A percentile compares a stretch with the other conserved stretches of the same genome.
phyloP scores from a whole-genome alignment of 2,113 vertebrate genomes.

The Labeo rohita region DNA sequence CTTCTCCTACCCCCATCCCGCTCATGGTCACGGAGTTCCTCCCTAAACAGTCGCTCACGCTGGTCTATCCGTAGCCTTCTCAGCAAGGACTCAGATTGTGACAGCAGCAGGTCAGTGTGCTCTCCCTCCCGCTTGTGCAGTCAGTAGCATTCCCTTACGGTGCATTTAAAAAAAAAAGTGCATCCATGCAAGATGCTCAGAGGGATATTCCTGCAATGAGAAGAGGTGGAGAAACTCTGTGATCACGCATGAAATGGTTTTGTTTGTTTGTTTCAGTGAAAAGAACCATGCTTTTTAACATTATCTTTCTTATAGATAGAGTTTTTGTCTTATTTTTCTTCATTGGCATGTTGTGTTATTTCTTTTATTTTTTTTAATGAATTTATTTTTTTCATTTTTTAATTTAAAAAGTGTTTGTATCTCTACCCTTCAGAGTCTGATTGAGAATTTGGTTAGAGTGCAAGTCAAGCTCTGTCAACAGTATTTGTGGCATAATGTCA shows the following conservation, averaged over 20 bases:
- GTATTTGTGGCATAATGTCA: not conserved
- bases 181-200: not conserved
- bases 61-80: slow-evolving; percentile 79
- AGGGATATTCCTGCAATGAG: not conserved
- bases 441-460: not conserved
- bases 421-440: not conserved
- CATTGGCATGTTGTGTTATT: not conserved
- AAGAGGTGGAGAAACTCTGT: not conserved
- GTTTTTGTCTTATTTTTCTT: not conserved
- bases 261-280: not conserved
- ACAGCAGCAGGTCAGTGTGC: slow-evolving; percentile 78
- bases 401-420: not conserved
- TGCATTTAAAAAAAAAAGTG: not conserved
- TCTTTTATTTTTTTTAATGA: not conserved
- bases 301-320: not conserved
- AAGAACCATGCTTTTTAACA: not conserved
- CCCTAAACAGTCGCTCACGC: slow-evolving; percentile 71
- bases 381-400: not conserved
- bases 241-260: not conserved
- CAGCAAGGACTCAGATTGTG: slow-evolving; percentile 73
- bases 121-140: not conserved
- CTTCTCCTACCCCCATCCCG: slow-evolving; percentile 65
- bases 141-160: not conserved
- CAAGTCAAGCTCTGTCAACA: not conserved
- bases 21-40: slow-evolving; percentile 75